A percentile compares a stretch with the other conserved stretches of the same genome.
Evolutionary conservation across 92 coral and sea anemone species (phyloP).

Genomic region (Nematostella vectensis): DNA sequence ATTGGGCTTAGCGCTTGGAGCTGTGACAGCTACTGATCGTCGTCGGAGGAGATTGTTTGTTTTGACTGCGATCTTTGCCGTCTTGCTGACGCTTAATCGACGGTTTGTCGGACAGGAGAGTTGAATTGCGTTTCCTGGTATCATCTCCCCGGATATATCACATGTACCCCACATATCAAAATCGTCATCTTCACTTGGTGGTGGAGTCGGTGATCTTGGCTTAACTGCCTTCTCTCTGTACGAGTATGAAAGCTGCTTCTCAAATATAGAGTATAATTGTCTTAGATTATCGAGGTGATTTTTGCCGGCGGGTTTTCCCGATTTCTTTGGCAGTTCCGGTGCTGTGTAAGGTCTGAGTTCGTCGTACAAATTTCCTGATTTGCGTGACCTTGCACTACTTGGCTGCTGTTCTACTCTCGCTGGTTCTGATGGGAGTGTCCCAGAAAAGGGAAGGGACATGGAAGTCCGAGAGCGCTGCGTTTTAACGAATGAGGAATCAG

Average conservation of each 20-base stretch:
- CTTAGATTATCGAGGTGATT: constrained; percentile 46
- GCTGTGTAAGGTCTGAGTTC: constrained; percentile 56
- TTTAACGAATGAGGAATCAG: constrained; percentile 28
- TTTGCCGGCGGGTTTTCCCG: not conserved
- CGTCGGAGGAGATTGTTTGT: constrained; percentile 35
- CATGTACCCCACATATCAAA: constrained; percentile 21
- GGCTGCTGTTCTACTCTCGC: not conserved
- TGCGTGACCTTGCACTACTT: not conserved
- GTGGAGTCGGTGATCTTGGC: constrained; percentile 25
- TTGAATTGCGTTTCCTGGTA: constrained; percentile 10
- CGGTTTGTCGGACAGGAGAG: constrained; percentile 14
- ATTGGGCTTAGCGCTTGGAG: constrained; percentile 4
- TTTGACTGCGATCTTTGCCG: constrained; percentile 24
- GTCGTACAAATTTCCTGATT: no score
- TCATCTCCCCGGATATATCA: constrained; percentile 20
- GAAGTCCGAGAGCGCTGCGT: not conserved
- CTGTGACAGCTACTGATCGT: constrained; percentile 44
- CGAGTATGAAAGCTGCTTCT: constrained; percentile 44
- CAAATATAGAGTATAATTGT: constrained; percentile 48
- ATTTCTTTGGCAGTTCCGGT: constrained; percentile 22
- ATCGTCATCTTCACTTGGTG: constrained; percentile 21
- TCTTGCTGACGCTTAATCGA: constrained; percentile 46
- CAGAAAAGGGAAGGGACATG: no score
- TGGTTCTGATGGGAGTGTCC: not conserved
- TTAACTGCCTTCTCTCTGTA: constrained; percentile 52